A percentile compares a stretch with the other conserved stretches of the same genome.
Evolutionary conservation across 2,888 invertebrate genomes (phyloP).

Genomic region (Amiota communis): DNA sequence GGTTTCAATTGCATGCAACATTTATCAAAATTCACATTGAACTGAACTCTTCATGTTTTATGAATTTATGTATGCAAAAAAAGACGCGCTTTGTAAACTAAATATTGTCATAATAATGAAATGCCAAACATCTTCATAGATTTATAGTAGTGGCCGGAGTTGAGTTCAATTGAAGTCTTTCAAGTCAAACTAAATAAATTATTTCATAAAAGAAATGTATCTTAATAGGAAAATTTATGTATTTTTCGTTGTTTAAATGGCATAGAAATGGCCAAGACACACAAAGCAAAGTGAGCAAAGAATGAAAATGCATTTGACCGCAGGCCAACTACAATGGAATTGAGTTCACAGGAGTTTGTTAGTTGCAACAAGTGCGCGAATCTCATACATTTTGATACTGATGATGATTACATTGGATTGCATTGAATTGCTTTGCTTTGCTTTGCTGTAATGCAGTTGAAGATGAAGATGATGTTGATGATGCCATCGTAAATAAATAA

Average conservation of each 20-base stretch:
- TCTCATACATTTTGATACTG: no score
- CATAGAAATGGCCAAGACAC: no score
- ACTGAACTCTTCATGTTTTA: neutral
- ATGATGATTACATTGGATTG: no score
- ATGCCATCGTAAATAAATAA: slow-evolving; percentile 50
- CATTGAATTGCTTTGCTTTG: no score
- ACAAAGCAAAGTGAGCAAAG: no score
- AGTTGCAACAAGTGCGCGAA: no score
- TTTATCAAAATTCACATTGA: slow-evolving; percentile 2
- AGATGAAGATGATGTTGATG: slow-evolving; percentile 4
- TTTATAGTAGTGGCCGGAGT: neutral
- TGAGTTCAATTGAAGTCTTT: slow-evolving; percentile 14
- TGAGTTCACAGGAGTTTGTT: no score
- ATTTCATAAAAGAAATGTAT: neutral
- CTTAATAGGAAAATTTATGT: neutral
- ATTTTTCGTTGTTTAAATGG: neutral
- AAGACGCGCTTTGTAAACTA: slow-evolving; percentile 15
- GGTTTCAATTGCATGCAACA: slow-evolving; percentile 11
- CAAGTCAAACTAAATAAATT: slow-evolving; percentile 7
- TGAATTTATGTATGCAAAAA: slow-evolving; percentile 17
- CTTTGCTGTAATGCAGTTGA: no score
- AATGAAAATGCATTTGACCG: no score
- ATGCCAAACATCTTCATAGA: neutral
- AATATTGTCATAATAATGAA: slow-evolving; percentile 11
- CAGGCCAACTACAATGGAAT: no score